Percentiles rank a stretch among this genome's conserved stretches.
Evolutionary conservation across 2,888 invertebrate genomes (phyloP).

Genomic region (Thera obeliscata): DNA sequence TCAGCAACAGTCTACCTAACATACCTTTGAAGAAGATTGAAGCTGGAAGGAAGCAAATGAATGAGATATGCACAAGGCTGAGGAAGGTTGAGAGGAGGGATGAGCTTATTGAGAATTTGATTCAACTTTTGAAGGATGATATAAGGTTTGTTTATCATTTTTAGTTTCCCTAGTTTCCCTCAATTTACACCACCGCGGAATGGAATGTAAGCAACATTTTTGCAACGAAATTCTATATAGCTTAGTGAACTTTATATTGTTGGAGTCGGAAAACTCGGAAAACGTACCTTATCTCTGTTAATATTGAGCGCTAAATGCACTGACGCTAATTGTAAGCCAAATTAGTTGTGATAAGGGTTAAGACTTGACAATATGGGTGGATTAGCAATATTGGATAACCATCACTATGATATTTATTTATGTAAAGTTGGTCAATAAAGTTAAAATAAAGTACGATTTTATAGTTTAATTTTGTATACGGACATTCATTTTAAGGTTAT

Average conservation of each 20-base stretch:
- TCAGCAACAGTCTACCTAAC: conserved; percentile 88
- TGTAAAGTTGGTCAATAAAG: conserved; percentile 26
- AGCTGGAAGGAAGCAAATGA: conserved; percentile 84
- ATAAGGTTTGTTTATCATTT: conserved; percentile 72
- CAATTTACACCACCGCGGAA: too few species aligned
- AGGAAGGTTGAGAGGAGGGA: conserved; percentile 68
- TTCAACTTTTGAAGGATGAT: conserved; percentile 85
- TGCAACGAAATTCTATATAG: too few species aligned
- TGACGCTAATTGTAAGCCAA: conserved; percentile 27
- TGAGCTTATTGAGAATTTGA: conserved; percentile 81
- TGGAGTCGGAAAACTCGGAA: conserved; percentile 23
- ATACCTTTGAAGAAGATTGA: conserved; percentile 88
- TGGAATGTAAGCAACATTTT: too few species aligned
- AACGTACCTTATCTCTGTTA: conserved; percentile 30
- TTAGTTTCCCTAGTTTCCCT: too few species aligned
- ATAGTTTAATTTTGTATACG: conserved; percentile 4
- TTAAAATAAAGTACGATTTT: neutral
- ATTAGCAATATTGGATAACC: conserved; percentile 6
- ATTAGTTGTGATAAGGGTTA: conserved; percentile 32
- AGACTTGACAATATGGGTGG: conserved; percentile 18
- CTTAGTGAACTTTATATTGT: conserved; percentile 5
- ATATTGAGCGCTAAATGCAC: conserved; percentile 20
- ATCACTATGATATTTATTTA: neutral
- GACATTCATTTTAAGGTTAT: too few species aligned
- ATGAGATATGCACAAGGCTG: conserved; percentile 79